Evolutionary conservation across 1,140 invertebrate species (phyloP).

Genomic region (Trigoniulus corallinus): DNA sequence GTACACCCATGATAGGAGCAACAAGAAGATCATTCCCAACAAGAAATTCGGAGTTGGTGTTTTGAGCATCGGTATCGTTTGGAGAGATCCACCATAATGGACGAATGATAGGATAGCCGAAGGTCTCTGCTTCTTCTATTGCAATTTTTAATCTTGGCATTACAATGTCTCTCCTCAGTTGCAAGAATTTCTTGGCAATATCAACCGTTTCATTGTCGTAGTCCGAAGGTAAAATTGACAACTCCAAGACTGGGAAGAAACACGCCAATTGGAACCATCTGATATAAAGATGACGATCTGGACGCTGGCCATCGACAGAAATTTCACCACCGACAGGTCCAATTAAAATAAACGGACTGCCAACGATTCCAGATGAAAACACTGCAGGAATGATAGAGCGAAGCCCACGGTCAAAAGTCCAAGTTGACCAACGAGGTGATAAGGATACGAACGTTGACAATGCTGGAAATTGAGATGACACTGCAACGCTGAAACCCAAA

Average conservation of each 20-base stretch:
- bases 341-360: constrained; percentile 81
- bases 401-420: constrained; percentile 51
- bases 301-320: constrained; percentile 25
- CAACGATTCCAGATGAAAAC: constrained; percentile 65
- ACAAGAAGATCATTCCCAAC: constrained; percentile 81
- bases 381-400: constrained; percentile 66
- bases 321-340: constrained; percentile 77
- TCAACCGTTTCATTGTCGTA: constrained; percentile 61
- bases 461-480: constrained; percentile 58
- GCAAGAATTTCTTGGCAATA: constrained; percentile 53
- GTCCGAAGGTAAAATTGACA: constrained; percentile 70
- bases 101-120: constrained; percentile 63
- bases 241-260: constrained; percentile 81
- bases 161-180: constrained; percentile 45
- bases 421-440: constrained; percentile 67
- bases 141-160: constrained; percentile 57
- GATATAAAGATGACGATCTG: constrained; percentile 73
- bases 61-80: constrained; percentile 54
- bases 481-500: constrained; percentile 60
- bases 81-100: constrained; percentile 86
- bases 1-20: constrained; percentile 62
- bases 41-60: constrained; percentile 72
- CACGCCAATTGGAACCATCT: constrained; percentile 88
- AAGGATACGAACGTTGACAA: constrained; percentile 72
- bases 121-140: constrained; percentile 46